Evolutionary conservation across 2,797 vertebrate genomes (phyloP), one percentile per base, ranked within the genome.

Genomic region (Megaceryle alcyon): DNA sequence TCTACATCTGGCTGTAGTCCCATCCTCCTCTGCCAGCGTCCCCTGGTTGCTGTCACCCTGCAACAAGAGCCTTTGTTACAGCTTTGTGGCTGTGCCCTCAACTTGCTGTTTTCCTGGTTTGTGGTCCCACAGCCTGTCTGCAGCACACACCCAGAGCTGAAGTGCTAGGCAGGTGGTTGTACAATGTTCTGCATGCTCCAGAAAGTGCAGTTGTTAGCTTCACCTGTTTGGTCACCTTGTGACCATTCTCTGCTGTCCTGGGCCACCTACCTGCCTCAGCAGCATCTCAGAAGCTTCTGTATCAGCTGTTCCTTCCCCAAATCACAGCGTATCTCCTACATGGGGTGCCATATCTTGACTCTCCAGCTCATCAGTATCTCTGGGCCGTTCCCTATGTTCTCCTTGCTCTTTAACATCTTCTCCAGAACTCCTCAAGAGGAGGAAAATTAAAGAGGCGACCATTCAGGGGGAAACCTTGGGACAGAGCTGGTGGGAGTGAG

Each of bases 91-190:
- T 6, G 5, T 35, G 37, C 12, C 59, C 51, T 73, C 59, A 10
- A 0, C 28, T 13, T 21, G 5, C 19, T 68, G 33, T 20, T 29
- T 4, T 39, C 10, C 1, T 7, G 46, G 2, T 46, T 61, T 61
- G 23, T 33, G 5, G 4, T 80, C 20, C 51, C 49, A 14, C 54
- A 72, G 54, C 20, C 53, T 21, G 31, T 48, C 33, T 37, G 33
- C 64, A 88, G 46, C 64, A 14, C 20, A 11, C 19, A 14, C 7
- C n/a, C 71, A 53, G 25, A 65, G 44, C 8, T 77, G 53, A 41
- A 43, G 46, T 4, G 46, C 0, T 3, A 8, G 54, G 44, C 9
- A 65, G 31, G 5, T 28, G 29, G 3, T 39, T 64, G 10, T 11
- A 2, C n/a, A 46, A 39, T 19, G 33, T 14, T 77, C 46, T 46